Conservation (phyloP, 2,888 invertebrate species). For the Melieria omissa region DNA sequence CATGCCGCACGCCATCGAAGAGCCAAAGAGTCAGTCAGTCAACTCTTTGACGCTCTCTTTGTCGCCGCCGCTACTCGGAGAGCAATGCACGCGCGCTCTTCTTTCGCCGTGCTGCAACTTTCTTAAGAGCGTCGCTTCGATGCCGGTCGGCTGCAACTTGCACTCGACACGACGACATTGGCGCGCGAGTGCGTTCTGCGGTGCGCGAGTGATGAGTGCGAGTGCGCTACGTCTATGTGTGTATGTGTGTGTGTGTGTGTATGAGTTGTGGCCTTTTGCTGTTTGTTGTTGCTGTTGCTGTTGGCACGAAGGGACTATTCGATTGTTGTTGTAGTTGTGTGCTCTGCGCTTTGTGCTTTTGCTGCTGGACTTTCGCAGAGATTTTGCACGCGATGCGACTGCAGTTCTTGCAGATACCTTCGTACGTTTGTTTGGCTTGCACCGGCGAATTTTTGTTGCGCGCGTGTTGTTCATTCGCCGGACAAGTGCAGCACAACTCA, state of each 20-base stretch:
- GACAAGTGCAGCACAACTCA: conserved; percentile 43
- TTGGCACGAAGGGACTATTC: conserved; percentile 29
- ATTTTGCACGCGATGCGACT: conserved; percentile 66
- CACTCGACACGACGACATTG: too few relatives aligned
- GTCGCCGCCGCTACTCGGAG: neutral
- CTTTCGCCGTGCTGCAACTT: neutral
- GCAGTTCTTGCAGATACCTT: conserved; percentile 66
- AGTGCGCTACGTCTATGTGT: conserved; percentile 5
- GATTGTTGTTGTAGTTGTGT: neutral
- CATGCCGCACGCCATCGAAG: too few relatives aligned
- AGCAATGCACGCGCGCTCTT: neutral
- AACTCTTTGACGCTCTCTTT: too few relatives aligned
- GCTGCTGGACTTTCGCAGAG: conserved; percentile 60
- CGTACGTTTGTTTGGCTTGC: conserved; percentile 64
- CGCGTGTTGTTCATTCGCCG: conserved; percentile 35
- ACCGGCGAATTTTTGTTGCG: conserved; percentile 49
- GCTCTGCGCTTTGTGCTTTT: conserved; percentile 1
- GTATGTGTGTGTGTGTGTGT: conserved; percentile 19
- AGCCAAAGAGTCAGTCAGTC: too few relatives aligned
- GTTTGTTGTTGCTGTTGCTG: conserved; percentile 13
- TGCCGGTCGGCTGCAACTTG: too few relatives aligned
- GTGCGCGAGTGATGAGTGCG: conserved; percentile 2
- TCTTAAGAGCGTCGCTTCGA: too few relatives aligned
- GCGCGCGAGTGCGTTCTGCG: too few relatives aligned
- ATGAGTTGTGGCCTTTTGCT: neutral